Percentiles rank a stretch among this genome's conserved stretches.
These are phyloP conservation scores for Trichopria drosophilae DNA, from an alignment of 2,888 invertebrate species.

Conservation along the genomic window DNA sequence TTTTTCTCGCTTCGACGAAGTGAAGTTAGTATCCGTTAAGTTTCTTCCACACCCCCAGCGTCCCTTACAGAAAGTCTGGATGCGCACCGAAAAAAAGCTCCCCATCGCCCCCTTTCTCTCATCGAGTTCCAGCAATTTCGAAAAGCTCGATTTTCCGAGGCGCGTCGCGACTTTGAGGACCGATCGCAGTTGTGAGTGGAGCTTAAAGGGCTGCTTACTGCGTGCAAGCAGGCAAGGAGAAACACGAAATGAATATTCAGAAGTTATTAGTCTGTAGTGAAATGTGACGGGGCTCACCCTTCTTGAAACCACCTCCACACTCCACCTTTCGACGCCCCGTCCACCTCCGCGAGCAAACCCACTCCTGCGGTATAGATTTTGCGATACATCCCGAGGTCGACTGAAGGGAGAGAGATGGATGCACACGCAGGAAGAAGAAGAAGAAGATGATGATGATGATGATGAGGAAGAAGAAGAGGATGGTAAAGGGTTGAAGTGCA, in stretches of 20 bases:
- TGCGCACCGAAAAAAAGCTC: no score
- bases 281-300: constrained; percentile 58
- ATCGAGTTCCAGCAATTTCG: no score
- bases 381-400: constrained; percentile 54
- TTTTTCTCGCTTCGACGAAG: constrained; percentile 53
- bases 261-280: constrained; percentile 59
- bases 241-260: constrained; percentile 60
- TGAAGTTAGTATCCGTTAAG: constrained; percentile 16
- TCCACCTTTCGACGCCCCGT: constrained; percentile 40
- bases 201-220: constrained; percentile 54
- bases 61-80: no score
- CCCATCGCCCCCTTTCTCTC: no score
- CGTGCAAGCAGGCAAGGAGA: constrained; percentile 54
- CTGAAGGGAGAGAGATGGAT: constrained; percentile 42
- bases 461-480: constrained; percentile 24
- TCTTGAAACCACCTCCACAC: constrained; percentile 46
- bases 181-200: constrained; percentile 48
- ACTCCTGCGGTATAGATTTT: constrained; percentile 54
- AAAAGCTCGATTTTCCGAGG: no score
- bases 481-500: constrained; percentile 25
- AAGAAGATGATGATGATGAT: constrained; percentile 47
- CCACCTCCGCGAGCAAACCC: constrained; percentile 34
- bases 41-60: constrained; percentile 1
- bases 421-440: constrained; percentile 40
- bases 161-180: no score